These are phyloP conservation scores for Pyrrhosoma nymphula DNA, from an alignment of 2,888 invertebrate species.

Conservation along the genomic window DNA sequence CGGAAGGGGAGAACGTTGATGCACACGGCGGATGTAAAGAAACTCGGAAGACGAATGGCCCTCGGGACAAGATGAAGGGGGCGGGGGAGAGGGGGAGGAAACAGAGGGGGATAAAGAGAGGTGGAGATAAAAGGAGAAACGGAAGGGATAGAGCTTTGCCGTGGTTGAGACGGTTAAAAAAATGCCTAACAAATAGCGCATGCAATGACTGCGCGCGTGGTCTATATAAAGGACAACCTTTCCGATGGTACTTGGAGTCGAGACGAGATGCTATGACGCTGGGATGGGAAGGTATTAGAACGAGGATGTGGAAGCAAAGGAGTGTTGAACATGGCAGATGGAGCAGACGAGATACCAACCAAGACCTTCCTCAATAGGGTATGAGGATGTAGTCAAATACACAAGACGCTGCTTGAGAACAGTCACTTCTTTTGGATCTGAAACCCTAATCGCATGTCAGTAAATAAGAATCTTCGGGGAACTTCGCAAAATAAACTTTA, in stretches of 20 bases:
- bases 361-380: background rate
- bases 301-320: background rate
- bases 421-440: too few species aligned
- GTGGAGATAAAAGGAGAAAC: background rate
- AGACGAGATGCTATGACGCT: background rate
- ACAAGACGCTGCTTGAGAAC: too few species aligned
- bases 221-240: constrained; percentile 65
- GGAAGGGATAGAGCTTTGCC: background rate
- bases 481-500: too few species aligned
- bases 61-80: too few species aligned
- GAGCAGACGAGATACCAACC: background rate
- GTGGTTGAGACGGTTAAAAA: constrained; percentile 23
- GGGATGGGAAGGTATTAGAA: background rate
- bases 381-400: too few species aligned
- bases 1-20: background rate
- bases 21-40: background rate
- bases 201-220: background rate
- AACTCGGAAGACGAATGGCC: background rate
- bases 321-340: background rate
- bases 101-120: background rate
- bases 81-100: background rate
- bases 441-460: too few species aligned
- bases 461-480: too few species aligned
- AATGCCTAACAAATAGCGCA: constrained; percentile 7
- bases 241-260: background rate